phyloP scores from a whole-genome alignment of 2,888 invertebrate species.

The Ectemnius continuus region DNA sequence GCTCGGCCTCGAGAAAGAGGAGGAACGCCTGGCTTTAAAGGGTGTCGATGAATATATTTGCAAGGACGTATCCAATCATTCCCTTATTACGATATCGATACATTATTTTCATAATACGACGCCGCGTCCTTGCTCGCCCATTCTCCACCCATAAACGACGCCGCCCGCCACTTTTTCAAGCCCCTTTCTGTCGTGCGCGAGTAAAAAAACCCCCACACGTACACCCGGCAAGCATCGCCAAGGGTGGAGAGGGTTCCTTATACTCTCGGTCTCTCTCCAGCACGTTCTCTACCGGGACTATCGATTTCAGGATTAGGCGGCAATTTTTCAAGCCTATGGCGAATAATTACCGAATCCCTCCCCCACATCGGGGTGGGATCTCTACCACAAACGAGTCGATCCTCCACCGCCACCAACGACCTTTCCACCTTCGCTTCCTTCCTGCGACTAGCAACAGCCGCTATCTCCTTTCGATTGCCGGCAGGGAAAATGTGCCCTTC shows the following conservation, averaged over 20 bases:
- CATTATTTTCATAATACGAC: slow-evolving; percentile 71
- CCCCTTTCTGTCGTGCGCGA: slow-evolving; percentile 28
- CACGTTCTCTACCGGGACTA: slow-evolving; percentile 58
- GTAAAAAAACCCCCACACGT: slow-evolving; percentile 49
- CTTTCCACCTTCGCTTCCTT: slow-evolving; percentile 28
- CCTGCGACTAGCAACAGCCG: slow-evolving; percentile 45
- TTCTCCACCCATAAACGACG: slow-evolving; percentile 63
- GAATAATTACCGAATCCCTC: slow-evolving; percentile 73
- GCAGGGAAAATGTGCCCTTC: slow-evolving; percentile 47
- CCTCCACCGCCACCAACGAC: slow-evolving; percentile 17
- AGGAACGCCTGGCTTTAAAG: slow-evolving; percentile 45
- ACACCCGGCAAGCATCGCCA: slow-evolving; percentile 15
- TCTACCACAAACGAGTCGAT: slow-evolving; percentile 44
- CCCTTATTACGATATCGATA: slow-evolving; percentile 77
- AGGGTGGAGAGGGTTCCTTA: slow-evolving; percentile 53
- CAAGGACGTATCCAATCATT: slow-evolving; percentile 75
- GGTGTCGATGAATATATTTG: slow-evolving; percentile 60
- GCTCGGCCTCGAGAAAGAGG: slow-evolving; percentile 2
- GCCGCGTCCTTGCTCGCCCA: slow-evolving; percentile 27
- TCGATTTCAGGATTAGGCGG: slow-evolving; percentile 75
- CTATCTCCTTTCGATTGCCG: slow-evolving; percentile 49
- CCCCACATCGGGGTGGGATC: slow-evolving; percentile 46
- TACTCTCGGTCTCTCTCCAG: slow-evolving; percentile 48
- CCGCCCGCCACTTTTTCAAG: slow-evolving; percentile 57
- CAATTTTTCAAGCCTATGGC: slow-evolving; percentile 76